A percentile compares a stretch with the other conserved stretches of the same genome.
Evolutionary conservation across 1,140 invertebrate genomes (phyloP).

Genomic region (Drosophila seguyi): DNA sequence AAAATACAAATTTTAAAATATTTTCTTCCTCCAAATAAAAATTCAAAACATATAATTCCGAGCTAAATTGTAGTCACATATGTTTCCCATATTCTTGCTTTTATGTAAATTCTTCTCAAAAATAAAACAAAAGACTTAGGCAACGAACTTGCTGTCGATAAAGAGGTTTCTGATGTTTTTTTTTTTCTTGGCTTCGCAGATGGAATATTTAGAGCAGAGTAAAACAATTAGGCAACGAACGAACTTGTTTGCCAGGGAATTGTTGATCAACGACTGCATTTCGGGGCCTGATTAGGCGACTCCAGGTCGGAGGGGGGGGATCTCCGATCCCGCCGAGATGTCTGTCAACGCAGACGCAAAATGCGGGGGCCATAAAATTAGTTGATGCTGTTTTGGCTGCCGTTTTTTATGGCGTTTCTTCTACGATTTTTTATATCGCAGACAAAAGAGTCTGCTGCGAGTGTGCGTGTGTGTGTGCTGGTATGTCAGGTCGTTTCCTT

Average conservation of each 20-base stretch:
- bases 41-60: background rate
- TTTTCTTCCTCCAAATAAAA: background rate
- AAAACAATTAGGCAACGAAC: conserved; percentile 68
- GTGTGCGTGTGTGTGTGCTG: conserved; percentile 27
- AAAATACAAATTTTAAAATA: background rate
- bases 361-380: conserved; percentile 75
- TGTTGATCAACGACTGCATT: conserved; percentile 43
- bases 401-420: conserved; percentile 75
- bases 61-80: background rate
- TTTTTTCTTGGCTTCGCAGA: background rate
- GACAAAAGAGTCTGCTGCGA: conserved; percentile 56
- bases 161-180: conserved; percentile 31
- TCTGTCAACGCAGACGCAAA: conserved; percentile 72
- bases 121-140: conserved; percentile 52
- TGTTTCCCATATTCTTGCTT: conserved; percentile 1
- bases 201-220: conserved; percentile 56
- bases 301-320: conserved; percentile 25
- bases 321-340: conserved; percentile 77
- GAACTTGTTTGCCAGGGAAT: conserved; percentile 63
- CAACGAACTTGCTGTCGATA: conserved; percentile 59
- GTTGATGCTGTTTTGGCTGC: conserved; percentile 57
- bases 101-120: background rate
- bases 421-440: conserved; percentile 73
- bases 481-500: conserved; percentile 70
- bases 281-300: conserved; percentile 40